Evolutionary conservation across 2,797 vertebrate species (phyloP).

Genomic region (Scolopax rusticola): DNA sequence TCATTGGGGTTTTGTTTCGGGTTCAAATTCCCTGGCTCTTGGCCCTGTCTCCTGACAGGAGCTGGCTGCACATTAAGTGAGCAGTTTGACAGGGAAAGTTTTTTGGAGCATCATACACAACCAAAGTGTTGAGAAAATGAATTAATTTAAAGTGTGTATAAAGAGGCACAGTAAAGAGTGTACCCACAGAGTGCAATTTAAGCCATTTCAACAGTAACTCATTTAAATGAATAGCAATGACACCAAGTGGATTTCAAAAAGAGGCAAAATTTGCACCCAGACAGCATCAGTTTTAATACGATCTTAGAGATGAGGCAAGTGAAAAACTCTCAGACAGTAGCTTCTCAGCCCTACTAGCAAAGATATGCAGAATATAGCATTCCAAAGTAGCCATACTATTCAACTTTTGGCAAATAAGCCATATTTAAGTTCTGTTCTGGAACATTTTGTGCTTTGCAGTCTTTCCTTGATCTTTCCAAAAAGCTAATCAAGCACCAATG

Average conservation of each 20-base stretch:
- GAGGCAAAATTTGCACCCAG: not conserved
- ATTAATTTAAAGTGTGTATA: not conserved
- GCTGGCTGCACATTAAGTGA: not conserved
- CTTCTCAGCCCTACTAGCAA: not conserved
- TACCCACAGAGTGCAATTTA: slow-evolving; percentile 18
- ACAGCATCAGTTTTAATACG: not conserved
- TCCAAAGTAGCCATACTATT: not conserved
- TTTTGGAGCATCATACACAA: not conserved
- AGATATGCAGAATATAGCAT: not conserved
- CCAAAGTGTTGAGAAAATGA: not conserved
- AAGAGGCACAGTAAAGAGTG: slow-evolving; percentile 23
- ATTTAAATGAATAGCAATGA: slow-evolving; percentile 14
- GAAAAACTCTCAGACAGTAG: not conserved
- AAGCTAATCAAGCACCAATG: not conserved
- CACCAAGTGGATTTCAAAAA: slow-evolving; percentile 11
- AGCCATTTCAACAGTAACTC: slow-evolving; percentile 20
- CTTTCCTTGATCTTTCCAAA: slow-evolving; percentile 2
- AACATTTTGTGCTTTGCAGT: slow-evolving; percentile 30
- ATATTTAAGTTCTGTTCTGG: slow-evolving; percentile 21
- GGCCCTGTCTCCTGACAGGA: not conserved
- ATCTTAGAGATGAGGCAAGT: not conserved
- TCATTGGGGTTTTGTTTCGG: not conserved
- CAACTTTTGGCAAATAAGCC: slow-evolving; percentile 1
- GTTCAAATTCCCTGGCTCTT: not conserved
- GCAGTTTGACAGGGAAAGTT: not conserved